These are phyloP conservation scores for Planococcus citri DNA, from an alignment of 1,140 invertebrate genomes.

Conservation along the genomic window DNA sequence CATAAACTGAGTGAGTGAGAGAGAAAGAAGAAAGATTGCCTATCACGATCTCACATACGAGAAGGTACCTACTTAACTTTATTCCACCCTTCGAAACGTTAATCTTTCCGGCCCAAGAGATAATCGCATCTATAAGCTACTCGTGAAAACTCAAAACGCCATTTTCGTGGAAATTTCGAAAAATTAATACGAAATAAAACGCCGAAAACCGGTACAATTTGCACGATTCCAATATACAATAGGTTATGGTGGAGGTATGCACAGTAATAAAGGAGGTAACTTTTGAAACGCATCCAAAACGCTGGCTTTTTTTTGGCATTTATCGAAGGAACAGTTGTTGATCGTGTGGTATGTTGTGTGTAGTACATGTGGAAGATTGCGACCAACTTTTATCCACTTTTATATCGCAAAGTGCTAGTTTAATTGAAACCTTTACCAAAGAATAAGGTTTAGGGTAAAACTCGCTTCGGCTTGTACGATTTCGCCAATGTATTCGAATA, in stretches of 20 bases:
- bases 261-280: neutral
- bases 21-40: no score
- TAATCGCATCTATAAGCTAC: no score
- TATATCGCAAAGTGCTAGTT: neutral
- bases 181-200: neutral
- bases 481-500: neutral
- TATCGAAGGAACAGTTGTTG: neutral
- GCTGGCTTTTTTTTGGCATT: neutral
- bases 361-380: neutral
- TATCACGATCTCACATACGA: no score
- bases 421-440: neutral
- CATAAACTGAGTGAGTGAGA: no score
- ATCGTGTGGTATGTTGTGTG: no score
- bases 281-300: neutral
- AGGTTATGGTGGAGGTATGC: no score
- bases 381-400: slow-evolving; percentile 3
- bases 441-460: neutral
- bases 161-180: neutral
- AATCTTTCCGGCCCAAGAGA: no score
- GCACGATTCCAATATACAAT: no score
- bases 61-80: no score
- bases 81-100: no score
- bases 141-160: neutral
- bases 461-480: neutral
- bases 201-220: neutral